These are phyloP conservation scores for Drosophila meridiana DNA, from an alignment of 2,888 invertebrate species.

Conservation along the genomic window DNA sequence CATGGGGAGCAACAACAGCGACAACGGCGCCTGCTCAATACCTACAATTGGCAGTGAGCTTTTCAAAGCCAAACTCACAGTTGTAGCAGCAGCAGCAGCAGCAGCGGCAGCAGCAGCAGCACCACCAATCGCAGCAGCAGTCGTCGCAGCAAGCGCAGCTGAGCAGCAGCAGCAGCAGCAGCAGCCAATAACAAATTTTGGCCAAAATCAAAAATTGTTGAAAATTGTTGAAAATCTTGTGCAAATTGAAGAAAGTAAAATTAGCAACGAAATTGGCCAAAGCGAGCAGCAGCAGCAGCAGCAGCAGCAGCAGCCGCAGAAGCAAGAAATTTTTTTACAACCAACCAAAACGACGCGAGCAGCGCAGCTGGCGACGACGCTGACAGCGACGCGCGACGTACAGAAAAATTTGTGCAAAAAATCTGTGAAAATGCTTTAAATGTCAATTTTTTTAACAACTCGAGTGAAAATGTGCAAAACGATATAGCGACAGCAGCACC, in stretches of 20 bases:
- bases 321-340: constrained; percentile 34
- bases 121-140: constrained; percentile 44
- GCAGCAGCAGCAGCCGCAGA: neutral
- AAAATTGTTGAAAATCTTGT: constrained; percentile 36
- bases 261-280: constrained; percentile 10
- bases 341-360: constrained; percentile 36
- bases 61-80: constrained; percentile 74
- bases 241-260: constrained; percentile 17
- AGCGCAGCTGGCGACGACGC: constrained; percentile 38
- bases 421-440: constrained; percentile 57
- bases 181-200: constrained; percentile 36
- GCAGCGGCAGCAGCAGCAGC: constrained; percentile 30
- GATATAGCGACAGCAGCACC: constrained; percentile 26
- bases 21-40: constrained; percentile 66
- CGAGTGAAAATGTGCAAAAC: constrained; percentile 74
- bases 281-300: constrained; percentile 5
- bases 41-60: constrained; percentile 74
- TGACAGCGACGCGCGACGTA: constrained; percentile 66
- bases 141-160: constrained; percentile 76
- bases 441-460: constrained; percentile 62
- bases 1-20: constrained; percentile 25
- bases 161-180: constrained; percentile 74
- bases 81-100: constrained; percentile 37
- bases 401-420: constrained; percentile 77
- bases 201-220: constrained; percentile 32